A percentile compares a stretch with the other conserved stretches of the same genome.
These are phyloP conservation scores for Melinaea marsaeus DNA, from an alignment of 2,888 invertebrate genomes.

Conservation along the genomic window DNA sequence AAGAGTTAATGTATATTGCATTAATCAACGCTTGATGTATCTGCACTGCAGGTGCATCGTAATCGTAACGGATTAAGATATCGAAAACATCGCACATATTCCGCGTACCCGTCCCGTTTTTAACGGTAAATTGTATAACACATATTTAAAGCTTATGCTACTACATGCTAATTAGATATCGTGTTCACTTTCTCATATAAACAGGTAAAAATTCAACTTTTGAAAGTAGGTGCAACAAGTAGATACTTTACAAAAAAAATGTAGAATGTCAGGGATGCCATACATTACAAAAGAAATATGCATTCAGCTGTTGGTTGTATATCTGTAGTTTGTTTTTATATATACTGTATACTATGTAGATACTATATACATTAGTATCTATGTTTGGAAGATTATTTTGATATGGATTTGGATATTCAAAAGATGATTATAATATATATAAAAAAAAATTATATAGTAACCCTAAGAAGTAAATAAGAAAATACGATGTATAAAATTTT, in stretches of 20 bases:
- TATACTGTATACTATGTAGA: too few species aligned
- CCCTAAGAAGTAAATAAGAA: too few species aligned
- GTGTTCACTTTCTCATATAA: constrained; percentile 64
- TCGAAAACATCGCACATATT: constrained; percentile 57
- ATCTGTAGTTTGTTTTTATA: constrained; percentile 1
- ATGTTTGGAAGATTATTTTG: too few species aligned
- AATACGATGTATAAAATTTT: too few species aligned
- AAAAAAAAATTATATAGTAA: too few species aligned
- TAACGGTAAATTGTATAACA: constrained; percentile 67
- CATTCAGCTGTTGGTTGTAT: constrained; percentile 20
- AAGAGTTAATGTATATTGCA: constrained; percentile 31
- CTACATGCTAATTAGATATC: constrained; percentile 50
- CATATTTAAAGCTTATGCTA: constrained; percentile 41
- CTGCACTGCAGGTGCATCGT: constrained; percentile 70
- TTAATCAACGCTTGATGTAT: constrained; percentile 36
- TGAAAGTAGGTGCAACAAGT: constrained; percentile 64
- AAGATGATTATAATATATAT: too few species aligned
- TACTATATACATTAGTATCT: too few species aligned
- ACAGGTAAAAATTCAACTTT: constrained; percentile 57
- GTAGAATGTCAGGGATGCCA: constrained; percentile 28
- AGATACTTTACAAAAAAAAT: constrained; percentile 25
- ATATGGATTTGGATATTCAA: too few species aligned
- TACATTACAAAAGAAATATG: constrained; percentile 11
- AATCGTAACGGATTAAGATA: constrained; percentile 59
- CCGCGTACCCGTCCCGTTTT: constrained; percentile 49